Conservation (phyloP, 2,797 vertebrate genomes). For the Sebastes reedi region DNA sequence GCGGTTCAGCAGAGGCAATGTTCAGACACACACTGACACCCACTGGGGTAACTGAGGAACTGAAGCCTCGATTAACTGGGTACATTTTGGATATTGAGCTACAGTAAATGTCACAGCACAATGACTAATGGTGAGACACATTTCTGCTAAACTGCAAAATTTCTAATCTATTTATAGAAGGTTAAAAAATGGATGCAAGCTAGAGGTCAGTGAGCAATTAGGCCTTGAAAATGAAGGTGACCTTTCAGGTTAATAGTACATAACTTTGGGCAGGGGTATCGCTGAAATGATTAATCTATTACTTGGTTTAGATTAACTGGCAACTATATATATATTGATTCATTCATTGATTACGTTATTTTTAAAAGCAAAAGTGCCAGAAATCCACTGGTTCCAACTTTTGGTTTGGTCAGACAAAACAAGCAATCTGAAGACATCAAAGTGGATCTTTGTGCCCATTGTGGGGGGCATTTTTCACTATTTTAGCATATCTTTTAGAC, state of each 20-base stretch:
- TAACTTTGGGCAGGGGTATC: neutral
- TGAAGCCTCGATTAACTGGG: neutral
- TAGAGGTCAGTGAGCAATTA: neutral
- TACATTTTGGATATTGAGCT: neutral
- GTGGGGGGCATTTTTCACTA: neutral
- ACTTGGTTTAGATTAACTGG: neutral
- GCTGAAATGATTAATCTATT: neutral
- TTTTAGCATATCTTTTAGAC: neutral
- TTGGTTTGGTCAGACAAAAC: neutral
- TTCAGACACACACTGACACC: slow-evolving; percentile 48
- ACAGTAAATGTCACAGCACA: neutral
- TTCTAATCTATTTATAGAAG: neutral
- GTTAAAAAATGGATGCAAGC: neutral
- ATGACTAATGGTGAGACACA: neutral
- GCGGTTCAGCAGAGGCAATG: neutral
- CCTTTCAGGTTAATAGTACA: neutral
- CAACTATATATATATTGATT: neutral
- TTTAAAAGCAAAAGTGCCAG: neutral
- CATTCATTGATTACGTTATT: neutral
- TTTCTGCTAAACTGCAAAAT: neutral
- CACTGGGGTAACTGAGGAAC: slow-evolving; percentile 46
- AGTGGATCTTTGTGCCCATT: neutral
- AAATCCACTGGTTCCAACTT: neutral
- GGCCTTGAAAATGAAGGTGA: neutral
- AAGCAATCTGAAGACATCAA: neutral